A percentile compares a stretch with the other conserved stretches of the same genome.
Conservation (phyloP, 1,140 invertebrate species). For the Drosophila nannoptera region DNA sequence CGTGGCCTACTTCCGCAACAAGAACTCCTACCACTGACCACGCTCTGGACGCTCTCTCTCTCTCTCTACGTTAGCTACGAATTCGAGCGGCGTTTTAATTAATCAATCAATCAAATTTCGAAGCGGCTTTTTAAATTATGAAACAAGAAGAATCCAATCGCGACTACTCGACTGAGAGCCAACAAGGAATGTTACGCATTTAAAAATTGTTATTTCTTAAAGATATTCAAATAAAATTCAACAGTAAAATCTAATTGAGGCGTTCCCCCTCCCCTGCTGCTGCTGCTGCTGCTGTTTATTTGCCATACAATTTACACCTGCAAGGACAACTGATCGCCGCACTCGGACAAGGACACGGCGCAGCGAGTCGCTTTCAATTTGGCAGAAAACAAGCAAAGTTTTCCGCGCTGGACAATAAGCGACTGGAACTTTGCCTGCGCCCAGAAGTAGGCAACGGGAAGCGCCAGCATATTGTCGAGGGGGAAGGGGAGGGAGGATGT, state of each 20-base stretch:
- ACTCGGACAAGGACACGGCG: slow-evolving; percentile 35
- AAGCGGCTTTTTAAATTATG: not conserved
- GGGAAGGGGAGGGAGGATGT: not conserved
- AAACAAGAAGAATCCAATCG: too few species aligned
- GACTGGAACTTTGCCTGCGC: slow-evolving; percentile 53
- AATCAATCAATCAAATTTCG: not conserved
- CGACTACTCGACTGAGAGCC: too few species aligned
- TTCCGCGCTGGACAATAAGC: slow-evolving; percentile 65
- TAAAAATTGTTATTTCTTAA: too few species aligned
- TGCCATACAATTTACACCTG: slow-evolving; percentile 43
- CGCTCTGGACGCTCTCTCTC: not conserved
- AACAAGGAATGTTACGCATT: too few species aligned
- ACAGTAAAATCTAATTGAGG: not conserved
- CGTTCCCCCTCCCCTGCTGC: too few species aligned
- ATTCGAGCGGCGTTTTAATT: not conserved
- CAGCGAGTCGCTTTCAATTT: slow-evolving; percentile 72
- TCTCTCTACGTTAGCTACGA: not conserved
- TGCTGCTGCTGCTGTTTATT: slow-evolving; percentile 31
- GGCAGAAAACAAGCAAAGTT: slow-evolving; percentile 65
- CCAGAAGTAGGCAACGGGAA: slow-evolving; percentile 41
- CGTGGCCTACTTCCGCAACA: not conserved
- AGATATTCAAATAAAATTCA: too few species aligned
- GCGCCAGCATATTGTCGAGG: slow-evolving; percentile 22
- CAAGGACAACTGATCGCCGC: slow-evolving; percentile 16
- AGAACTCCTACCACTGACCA: too few species aligned